phyloP scores from a whole-genome alignment of 2,888 invertebrate species.

The Pogonocherus hispidulus region DNA sequence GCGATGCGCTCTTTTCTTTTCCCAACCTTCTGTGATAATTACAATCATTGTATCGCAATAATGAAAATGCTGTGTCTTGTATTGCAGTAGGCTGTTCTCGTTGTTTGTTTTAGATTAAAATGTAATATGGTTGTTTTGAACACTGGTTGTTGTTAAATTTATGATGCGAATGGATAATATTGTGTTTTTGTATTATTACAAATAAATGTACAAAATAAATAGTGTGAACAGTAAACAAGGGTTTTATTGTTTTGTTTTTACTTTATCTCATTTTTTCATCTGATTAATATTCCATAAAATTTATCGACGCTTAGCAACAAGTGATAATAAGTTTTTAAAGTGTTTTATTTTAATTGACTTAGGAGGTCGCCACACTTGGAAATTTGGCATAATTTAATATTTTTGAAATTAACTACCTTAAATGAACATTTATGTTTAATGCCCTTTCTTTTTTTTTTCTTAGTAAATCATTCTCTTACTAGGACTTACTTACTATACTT shows the following conservation, averaged over 20 bases:
- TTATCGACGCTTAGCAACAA: too few species aligned
- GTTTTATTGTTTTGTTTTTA: conserved; percentile 1
- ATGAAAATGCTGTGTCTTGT: conserved; percentile 69
- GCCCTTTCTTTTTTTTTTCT: too few species aligned
- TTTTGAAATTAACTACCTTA: too few species aligned
- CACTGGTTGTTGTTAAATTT: conserved; percentile 56
- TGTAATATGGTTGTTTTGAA: conserved; percentile 43
- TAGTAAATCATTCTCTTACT: too few species aligned
- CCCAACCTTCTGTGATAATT: conserved; percentile 69
- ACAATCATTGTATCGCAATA: conserved; percentile 70
- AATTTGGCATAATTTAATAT: too few species aligned
- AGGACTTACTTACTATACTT: too few species aligned
- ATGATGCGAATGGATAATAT: conserved; percentile 53
- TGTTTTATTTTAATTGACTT: too few species aligned
- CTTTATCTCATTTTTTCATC: too few species aligned
- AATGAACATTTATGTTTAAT: too few species aligned
- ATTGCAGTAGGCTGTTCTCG: conserved; percentile 67
- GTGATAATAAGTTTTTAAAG: too few species aligned
- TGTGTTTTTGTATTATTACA: conserved; percentile 57
- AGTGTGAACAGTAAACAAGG: conserved; percentile 15
- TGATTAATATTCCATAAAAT: too few species aligned
- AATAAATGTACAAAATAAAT: conserved; percentile 55
- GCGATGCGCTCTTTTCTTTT: conserved; percentile 57
- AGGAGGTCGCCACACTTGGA: too few species aligned
- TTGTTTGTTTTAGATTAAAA: conserved; percentile 57